Percentiles rank a stretch among this genome's conserved stretches.
Conservation (phyloP, 1,140 invertebrate species). For the Acromyrmex echinatior region DNA sequence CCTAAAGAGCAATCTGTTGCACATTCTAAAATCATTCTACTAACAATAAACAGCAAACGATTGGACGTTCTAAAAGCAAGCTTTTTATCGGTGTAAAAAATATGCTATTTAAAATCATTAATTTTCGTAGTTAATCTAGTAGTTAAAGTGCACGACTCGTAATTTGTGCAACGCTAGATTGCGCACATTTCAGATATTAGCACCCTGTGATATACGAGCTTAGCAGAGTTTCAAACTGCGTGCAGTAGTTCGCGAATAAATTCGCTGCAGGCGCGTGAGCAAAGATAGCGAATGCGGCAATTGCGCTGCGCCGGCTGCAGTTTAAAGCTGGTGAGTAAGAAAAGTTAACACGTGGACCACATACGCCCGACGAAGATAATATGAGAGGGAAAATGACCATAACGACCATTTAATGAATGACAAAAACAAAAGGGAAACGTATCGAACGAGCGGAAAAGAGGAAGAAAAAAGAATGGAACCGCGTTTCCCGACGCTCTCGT, state of each 20-base stretch:
- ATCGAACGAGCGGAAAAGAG: not conserved
- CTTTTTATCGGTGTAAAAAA: not conserved
- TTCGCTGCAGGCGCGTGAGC: not conserved
- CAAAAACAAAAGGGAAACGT: not conserved
- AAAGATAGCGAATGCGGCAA: not conserved
- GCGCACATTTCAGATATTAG: slow-evolving; percentile 29
- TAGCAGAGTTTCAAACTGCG: slow-evolving; percentile 12
- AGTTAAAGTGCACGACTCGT: not conserved
- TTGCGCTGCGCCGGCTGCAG: slow-evolving; percentile 15
- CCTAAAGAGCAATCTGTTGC: not conserved
- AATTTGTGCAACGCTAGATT: not conserved
- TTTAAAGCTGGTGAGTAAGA: slow-evolving; percentile 36
- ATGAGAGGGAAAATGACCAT: not conserved
- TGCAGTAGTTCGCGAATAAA: slow-evolving; percentile 37
- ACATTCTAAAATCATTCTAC: not conserved
- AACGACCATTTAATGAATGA: slow-evolving; percentile 44
- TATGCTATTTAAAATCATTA: not conserved
- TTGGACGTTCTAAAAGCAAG: not conserved
- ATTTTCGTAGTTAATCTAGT: slow-evolving; percentile 23
- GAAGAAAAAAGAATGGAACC: not conserved
- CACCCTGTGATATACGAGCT: slow-evolving; percentile 6
- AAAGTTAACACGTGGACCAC: slow-evolving; percentile 16
- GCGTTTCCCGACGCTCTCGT: slow-evolving; percentile 6
- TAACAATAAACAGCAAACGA: not conserved
- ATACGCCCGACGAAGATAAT: slow-evolving; percentile 14